A percentile compares a stretch with the other conserved stretches of the same genome.
Conservation (phyloP, 2,888 invertebrate genomes). For the Itoplectis maculator region DNA sequence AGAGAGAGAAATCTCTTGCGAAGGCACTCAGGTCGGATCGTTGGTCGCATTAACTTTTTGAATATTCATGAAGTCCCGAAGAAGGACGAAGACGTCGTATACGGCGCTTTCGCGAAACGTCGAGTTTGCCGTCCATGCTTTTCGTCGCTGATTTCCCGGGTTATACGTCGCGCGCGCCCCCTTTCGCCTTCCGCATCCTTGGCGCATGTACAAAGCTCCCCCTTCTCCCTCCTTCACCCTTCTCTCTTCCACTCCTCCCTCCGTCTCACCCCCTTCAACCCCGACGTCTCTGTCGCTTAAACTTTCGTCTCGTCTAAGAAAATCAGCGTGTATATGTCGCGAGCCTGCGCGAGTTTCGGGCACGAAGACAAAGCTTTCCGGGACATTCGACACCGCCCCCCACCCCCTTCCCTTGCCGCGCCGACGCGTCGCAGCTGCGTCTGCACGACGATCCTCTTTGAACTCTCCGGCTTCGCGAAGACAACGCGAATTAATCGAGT, state of each 20-base stretch:
- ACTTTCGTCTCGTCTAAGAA: conserved; percentile 55
- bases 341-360: neutral
- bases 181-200: conserved; percentile 33
- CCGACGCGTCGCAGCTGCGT: conserved; percentile 35
- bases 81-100: conserved; percentile 52
- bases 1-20: conserved; percentile 27
- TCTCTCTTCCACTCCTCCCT: no score
- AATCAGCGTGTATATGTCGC: conserved; percentile 46
- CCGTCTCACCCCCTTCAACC: no score
- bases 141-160: conserved; percentile 43
- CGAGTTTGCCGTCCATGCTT: conserved; percentile 41
- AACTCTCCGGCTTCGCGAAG: neutral
- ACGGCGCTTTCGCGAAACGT: conserved; percentile 56
- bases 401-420: no score
- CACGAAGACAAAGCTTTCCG: conserved; percentile 47
- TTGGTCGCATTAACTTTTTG: conserved; percentile 65
- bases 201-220: conserved; percentile 18
- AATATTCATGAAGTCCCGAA: conserved; percentile 63
- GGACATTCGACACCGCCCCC: conserved; percentile 25
- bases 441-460: conserved; percentile 7
- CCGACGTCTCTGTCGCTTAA: conserved; percentile 49
- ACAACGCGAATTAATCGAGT: no score
- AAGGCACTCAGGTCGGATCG: conserved; percentile 64
- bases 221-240: neutral
- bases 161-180: conserved; percentile 41